Evolutionary conservation across 2,888 invertebrate species (phyloP), one percentile per base, ranked within the genome.

Genomic region (Callyntrura sp.): DNA sequence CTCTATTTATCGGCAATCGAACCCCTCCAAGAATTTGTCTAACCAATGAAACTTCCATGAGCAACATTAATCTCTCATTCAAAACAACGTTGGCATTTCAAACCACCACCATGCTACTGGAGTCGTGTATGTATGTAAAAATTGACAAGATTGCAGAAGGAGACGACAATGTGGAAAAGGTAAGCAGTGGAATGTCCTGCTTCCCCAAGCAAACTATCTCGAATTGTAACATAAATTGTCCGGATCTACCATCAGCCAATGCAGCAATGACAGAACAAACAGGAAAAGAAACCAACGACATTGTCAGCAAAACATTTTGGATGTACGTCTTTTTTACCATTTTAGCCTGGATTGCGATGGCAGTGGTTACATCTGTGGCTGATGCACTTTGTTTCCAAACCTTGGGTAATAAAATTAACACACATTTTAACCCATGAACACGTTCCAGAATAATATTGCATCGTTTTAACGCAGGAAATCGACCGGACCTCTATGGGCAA

Each of bases 341-440:
- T n/a, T 93, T 97, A 8, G 97, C 96, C 89, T 98, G 98, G 97
- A 95, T 97, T 28, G 97, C 97, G 0, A 97, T 98, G 96, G 97
- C 98, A 0, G 97, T 98, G 0, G 97, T 97, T 0, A 97, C 98
- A 20, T 98, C 97, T 91, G 96, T 98, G 84, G 97, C 97, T 0
- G 98, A 99, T 95, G 97, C 98, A 0, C 97, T 98, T 90, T 98
- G 98, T 94, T 98, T 98, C 94, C 96, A 97, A 94, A 95, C 97
- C 82, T 95, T 98, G 45, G 98, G 97, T 96, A 94, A 94, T 28
- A 45, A n/a, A n/a, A n/a, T n/a, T n/a, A n/a, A n/a, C n/a, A n/a
- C n/a, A n/a, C n/a, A n/a, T n/a, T n/a, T n/a, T n/a, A n/a, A n/a
- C n/a, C n/a, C n/a, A n/a, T n/a, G n/a, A n/a, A n/a, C n/a, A n/a